Percentiles rank a stretch among this genome's conserved stretches.
Conservation (phyloP, 2,888 invertebrate genomes). For the Apotomis turbidana region DNA sequence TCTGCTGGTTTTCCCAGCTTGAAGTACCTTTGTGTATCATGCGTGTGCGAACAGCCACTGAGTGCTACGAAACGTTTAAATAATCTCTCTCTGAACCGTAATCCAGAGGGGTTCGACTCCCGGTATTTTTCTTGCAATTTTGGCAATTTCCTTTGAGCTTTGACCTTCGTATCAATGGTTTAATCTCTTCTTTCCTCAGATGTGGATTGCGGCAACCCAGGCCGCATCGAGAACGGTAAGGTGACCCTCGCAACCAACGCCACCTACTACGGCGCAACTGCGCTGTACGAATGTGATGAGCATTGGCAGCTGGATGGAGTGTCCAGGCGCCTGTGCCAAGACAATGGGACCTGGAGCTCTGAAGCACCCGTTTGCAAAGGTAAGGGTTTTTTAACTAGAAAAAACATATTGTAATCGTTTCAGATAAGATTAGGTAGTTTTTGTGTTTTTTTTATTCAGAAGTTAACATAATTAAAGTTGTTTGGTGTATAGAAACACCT, state of each 20-base stretch:
- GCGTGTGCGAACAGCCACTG: too few relatives aligned
- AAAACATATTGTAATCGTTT: too few relatives aligned
- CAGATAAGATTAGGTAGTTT: too few relatives aligned
- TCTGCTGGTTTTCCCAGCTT: too few relatives aligned
- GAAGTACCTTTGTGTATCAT: too few relatives aligned
- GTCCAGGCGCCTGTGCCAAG: conserved; percentile 91
- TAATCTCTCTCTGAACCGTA: too few relatives aligned
- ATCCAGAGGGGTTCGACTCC: too few relatives aligned
- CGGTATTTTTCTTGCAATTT: neutral
- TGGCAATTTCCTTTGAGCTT: neutral
- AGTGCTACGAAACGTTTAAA: too few relatives aligned
- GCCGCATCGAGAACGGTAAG: conserved; percentile 88
- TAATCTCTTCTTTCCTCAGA: conserved; percentile 74
- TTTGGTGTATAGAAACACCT: too few relatives aligned
- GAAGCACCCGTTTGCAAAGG: conserved; percentile 92
- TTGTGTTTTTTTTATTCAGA: too few relatives aligned
- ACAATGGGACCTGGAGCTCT: conserved; percentile 96
- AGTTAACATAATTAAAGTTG: too few relatives aligned
- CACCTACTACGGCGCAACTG: conserved; percentile 94
- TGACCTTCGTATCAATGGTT: too few relatives aligned
- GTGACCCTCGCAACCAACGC: conserved; percentile 93
- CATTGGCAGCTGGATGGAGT: conserved; percentile 93
- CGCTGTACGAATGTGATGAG: conserved; percentile 91
- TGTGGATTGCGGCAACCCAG: conserved; percentile 93
- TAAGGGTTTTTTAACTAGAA: conserved; percentile 55